These are phyloP conservation scores for Chaetophractus vellerosus DNA, from an alignment of 2,797 vertebrate genomes.

Conservation along the genomic window DNA sequence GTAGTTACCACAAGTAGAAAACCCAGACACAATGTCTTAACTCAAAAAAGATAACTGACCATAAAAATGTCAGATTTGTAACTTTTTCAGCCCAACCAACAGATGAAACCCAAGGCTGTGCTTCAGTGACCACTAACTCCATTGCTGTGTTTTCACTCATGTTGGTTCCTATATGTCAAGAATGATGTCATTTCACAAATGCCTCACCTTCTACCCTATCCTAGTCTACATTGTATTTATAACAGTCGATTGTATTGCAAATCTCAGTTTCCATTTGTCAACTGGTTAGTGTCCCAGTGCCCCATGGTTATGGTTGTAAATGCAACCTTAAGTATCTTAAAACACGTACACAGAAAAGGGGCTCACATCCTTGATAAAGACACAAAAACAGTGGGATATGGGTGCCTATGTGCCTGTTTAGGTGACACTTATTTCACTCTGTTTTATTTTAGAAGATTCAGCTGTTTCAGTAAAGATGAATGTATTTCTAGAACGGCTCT, in stretches of 20 bases:
- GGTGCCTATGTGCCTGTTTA: neutral
- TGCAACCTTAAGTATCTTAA: neutral
- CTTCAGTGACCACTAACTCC: neutral
- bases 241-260: neutral
- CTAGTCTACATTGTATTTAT: constrained; percentile 33
- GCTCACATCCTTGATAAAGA: neutral
- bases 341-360: neutral
- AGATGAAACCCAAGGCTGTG: neutral
- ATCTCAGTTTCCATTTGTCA: neutral
- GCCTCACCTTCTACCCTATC: neutral
- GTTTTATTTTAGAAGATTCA: constrained; percentile 9
- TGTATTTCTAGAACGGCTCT: neutral
- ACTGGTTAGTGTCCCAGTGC: neutral
- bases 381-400: neutral
- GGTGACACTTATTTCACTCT: neutral
- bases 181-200: no score
- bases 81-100: neutral
- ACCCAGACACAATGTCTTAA: neutral
- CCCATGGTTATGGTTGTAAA: neutral
- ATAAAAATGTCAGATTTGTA: neutral
- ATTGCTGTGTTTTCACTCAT: neutral
- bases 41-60: neutral
- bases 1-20: neutral
- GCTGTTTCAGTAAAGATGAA: neutral
- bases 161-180: neutral